Base-by-base conservation (phyloP, 2,888 invertebrate genomes). In the Formica aserva region DNA sequence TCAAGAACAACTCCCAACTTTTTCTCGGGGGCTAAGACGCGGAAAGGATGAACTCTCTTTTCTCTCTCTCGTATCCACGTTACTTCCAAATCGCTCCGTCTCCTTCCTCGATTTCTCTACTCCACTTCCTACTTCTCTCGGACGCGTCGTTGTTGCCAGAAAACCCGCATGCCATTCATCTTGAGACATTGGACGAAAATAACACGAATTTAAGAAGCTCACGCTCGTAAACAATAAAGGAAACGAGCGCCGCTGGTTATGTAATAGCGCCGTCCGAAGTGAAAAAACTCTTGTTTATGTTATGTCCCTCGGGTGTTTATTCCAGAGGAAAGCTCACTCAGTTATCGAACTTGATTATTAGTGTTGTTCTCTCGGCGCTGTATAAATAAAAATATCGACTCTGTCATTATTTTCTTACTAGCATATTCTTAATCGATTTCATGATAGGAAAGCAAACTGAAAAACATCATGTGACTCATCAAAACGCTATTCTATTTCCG, bases 151-250 rank as follows among this genome's bases (percentile, higher is more conserved):
- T 85, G 90, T 87, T 87, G 89, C 87, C 89, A 90, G 88, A 86
- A 85, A 86, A 82, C 91, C 92, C 91, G 91, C 92, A 93, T 90
- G 91, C 93, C 92, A 94, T 94, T 90, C 93, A 91, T 94, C 94
- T 94, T 93, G 88, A 87, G 89, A 87, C 90, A 91, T 91, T 90
- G 89, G 91, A 92, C 93, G 91, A 92, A 94, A 94, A 94, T 94
- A 94, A 93, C 94, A 92, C 92, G 92, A 93, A 92, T 93, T 94
- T 93, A 93, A 94, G 92, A 93, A 93, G 93, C 93, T 93, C 88
- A 80, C 91, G 90, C 91, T 89, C 91, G 92, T 92, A 93, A 94
- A 94, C 94, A 94, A 94, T 94, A 93, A 92, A 90, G 89, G 83
- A 26, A 48, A 85, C 86, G 78, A 88, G 90, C 87, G 85, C 87